Evolutionary conservation across 1,140 invertebrate species (phyloP), one percentile per base, ranked within the genome.

Genomic region (Paramacrobiotus metropolitanus): DNA sequence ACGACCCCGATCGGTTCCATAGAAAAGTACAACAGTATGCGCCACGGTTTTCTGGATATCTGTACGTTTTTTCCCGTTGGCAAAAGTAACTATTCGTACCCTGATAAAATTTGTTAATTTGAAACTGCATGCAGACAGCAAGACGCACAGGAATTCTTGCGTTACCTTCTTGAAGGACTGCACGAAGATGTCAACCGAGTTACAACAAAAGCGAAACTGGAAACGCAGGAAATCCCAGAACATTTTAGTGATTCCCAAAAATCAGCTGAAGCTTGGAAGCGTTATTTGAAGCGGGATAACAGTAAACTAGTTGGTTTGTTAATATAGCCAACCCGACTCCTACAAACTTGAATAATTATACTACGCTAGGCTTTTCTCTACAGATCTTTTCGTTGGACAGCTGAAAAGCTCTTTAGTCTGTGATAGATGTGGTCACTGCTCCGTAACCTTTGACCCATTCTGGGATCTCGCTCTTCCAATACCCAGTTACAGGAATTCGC

Each of bases 371-470:
- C n/a, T n/a, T n/a, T n/a, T n/a, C n/a, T 61, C 65, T 68, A 9
- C 65, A 75, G 90, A 95, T 70, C 80, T 92, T 21, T 95, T 96
- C 74, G 87, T 93, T 34, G 92, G 92, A 0, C 90, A 95, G 69
- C 76, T 96, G 60, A 89, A 91, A 70, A 92, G 87, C 64, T 89
- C 87, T 1, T 75, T 97, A 28, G 83, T 82, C 64, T 96, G 91
- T 70, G 86, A 86, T 1, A 79, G 81, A 34, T 97, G 92, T 73
- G 81, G 83, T 60, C 86, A 93, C 73, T 82, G 83, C 64, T 90
- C 86, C 44, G 85, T 90, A 29, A 94, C 90, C n/a, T 87, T 90
- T 72, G 91, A 95, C 74, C 88, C 89, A 2, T 93, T 94, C 70
- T 93, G 88, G 87, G 88, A 93, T 73, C 73, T 93, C 1, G 81